These are phyloP conservation scores for Ormyrus thymus DNA, from an alignment of 2,888 invertebrate genomes.

Conservation along the genomic window DNA sequence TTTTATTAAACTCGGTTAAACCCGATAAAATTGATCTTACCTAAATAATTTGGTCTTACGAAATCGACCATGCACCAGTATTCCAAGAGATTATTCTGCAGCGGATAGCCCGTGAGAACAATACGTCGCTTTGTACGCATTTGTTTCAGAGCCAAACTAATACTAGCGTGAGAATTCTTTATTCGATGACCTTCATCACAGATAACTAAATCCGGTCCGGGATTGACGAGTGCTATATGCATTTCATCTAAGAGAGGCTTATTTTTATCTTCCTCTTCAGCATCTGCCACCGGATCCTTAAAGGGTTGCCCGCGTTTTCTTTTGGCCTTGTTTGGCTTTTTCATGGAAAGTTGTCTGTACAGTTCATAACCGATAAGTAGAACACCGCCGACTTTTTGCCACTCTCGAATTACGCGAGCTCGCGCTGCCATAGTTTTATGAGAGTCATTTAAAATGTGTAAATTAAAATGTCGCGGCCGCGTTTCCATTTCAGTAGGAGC, in stretches of 20 bases:
- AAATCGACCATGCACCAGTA: slow-evolving; percentile 99
- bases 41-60: slow-evolving; percentile 97
- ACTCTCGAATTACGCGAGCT: slow-evolving; percentile 90
- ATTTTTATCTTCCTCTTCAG: slow-evolving; percentile 79
- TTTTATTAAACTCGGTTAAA: too few relatives aligned
- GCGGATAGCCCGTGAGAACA: slow-evolving; percentile 97
- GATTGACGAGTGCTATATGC: slow-evolving; percentile 88
- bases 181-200: slow-evolving; percentile 99
- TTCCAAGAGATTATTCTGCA: slow-evolving; percentile 97
- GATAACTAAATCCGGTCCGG: slow-evolving; percentile 95
- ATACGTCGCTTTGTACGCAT: slow-evolving; percentile 95
- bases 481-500: slow-evolving; percentile 66
- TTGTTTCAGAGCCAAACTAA: slow-evolving; percentile 95
- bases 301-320: slow-evolving; percentile 76
- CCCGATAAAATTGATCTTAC: slow-evolving; percentile 69
- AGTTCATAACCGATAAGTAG: slow-evolving; percentile 98
- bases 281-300: slow-evolving; percentile 74
- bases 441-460: slow-evolving; percentile 94
- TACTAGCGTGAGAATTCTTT: slow-evolving; percentile 98
- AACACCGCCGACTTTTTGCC: slow-evolving; percentile 93
- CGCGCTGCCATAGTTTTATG: slow-evolving; percentile 93
- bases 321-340: slow-evolving; percentile 81
- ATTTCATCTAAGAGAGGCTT: slow-evolving; percentile 89
- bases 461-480: slow-evolving; percentile 88
- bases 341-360: slow-evolving; percentile 91